phyloP scores from a whole-genome alignment of 1,140 invertebrate species.

The Ctenoplectra terminalis region DNA sequence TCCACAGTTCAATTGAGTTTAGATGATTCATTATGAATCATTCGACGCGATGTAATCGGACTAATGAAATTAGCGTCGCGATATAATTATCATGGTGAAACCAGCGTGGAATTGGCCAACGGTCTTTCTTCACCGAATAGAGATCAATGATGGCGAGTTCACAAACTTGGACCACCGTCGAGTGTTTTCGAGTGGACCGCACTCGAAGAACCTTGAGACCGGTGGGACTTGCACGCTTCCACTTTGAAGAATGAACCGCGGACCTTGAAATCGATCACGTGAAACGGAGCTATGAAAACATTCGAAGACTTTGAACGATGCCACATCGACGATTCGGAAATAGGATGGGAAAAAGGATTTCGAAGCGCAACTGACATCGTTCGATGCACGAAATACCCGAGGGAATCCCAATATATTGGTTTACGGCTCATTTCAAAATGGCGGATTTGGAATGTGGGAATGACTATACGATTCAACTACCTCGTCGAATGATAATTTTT shows the following conservation, averaged over 20 bases:
- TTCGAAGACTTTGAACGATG: not conserved
- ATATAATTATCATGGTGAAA: not conserved
- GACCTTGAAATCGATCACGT: constrained; percentile 18
- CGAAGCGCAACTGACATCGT: not conserved
- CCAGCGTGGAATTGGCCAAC: not conserved
- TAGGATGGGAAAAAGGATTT: not conserved
- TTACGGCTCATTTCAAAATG: not conserved
- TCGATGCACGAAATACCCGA: not conserved
- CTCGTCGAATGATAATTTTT: too few relatives aligned
- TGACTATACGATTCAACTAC: not conserved
- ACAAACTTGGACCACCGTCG: not conserved
- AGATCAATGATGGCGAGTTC: constrained; percentile 19
- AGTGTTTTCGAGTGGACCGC: not conserved
- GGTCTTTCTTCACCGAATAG: not conserved
- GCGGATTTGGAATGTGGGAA: not conserved
- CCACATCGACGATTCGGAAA: not conserved
- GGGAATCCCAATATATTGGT: not conserved
- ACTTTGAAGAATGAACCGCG: constrained; percentile 1
- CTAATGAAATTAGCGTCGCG: not conserved
- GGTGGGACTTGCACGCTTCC: not conserved
- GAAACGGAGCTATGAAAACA: not conserved
- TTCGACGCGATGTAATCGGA: not conserved
- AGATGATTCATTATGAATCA: not conserved
- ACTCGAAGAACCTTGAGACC: constrained; percentile 2
- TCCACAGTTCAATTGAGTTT: not conserved